Evolutionary conservation across 1,140 invertebrate genomes (phyloP).

Genomic region (Argopecten irradians): DNA sequence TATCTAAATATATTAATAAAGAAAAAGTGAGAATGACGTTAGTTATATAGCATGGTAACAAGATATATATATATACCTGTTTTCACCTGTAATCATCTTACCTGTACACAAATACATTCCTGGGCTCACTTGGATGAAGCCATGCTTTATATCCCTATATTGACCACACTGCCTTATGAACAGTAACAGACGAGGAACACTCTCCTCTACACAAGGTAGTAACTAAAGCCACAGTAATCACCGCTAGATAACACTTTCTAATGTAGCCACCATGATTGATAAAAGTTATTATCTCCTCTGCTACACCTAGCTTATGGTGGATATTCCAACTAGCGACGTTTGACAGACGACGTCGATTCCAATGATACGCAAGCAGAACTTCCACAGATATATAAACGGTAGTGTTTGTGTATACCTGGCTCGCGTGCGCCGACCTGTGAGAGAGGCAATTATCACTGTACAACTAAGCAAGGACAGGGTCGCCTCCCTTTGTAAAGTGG

Average conservation of each 20-base stretch:
- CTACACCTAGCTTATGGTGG: not conserved
- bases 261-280: not conserved
- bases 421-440: not conserved
- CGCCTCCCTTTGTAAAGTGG: not conserved
- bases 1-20: too few species aligned
- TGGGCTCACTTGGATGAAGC: not conserved
- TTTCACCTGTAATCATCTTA: not conserved
- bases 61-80: not conserved
- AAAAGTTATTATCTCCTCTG: not conserved
- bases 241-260: not conserved
- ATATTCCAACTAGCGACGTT: not conserved
- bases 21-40: too few species aligned
- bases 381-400: not conserved
- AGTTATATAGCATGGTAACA: too few species aligned
- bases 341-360: not conserved
- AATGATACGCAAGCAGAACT: not conserved
- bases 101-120: conserved; percentile 21
- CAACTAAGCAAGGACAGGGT: not conserved
- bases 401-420: not conserved
- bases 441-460: not conserved
- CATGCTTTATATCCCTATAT: not conserved
- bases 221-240: not conserved
- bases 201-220: not conserved
- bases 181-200: not conserved
- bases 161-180: not conserved